Evolutionary conservation across 1,140 invertebrate species (phyloP), one percentile per base, ranked within the genome.

Genomic region (Cecropterus lyciades): DNA sequence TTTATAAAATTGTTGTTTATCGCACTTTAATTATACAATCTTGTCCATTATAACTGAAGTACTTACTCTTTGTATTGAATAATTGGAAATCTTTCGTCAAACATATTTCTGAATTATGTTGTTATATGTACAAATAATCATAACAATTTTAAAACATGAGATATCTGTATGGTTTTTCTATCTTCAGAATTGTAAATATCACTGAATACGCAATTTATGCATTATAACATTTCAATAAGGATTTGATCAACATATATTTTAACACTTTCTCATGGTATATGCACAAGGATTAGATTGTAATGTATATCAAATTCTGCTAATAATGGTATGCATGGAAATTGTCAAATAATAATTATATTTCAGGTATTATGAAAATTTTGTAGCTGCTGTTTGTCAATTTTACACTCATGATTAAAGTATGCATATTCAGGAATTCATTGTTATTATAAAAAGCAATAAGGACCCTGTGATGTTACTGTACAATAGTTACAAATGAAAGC

Each of bases 381-480:
- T 40, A 40, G 37, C n/a, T 40, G 10, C 10, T n/a, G 37, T 40
- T 40, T n/a, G 37, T 40, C 5, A 40, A 40, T 40, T 40, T 40
- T 2, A 40, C n/a, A 9, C 11, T 40, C n/a, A 1, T 40, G 10
- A 40, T n/a, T 48, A 42, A 30, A 62, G 49, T 14, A 51, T 33
- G 9, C 20, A 33, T 33, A 52, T 72, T 72, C 68, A 70, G 69
- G 56, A 40, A 40, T n/a, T 9, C 30, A 3, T 33, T 33, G 9
- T 40, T n/a, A 40, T 11, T n/a, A 40, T n/a, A 53, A 17, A n/a
- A 53, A 65, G 65, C 67, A 80, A 73, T 77, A 74, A 77, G 14
- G 37, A 14, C 13, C 24, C 37, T 67, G 65, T 67, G 51, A 56
- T n/a, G 60, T 56, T 51, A 46, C 48, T 65, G 56, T 59, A 33